A percentile compares a stretch with the other conserved stretches of the same genome.
Conservation (phyloP, 2,797 vertebrate species). For the Denticeps clupeoides region DNA sequence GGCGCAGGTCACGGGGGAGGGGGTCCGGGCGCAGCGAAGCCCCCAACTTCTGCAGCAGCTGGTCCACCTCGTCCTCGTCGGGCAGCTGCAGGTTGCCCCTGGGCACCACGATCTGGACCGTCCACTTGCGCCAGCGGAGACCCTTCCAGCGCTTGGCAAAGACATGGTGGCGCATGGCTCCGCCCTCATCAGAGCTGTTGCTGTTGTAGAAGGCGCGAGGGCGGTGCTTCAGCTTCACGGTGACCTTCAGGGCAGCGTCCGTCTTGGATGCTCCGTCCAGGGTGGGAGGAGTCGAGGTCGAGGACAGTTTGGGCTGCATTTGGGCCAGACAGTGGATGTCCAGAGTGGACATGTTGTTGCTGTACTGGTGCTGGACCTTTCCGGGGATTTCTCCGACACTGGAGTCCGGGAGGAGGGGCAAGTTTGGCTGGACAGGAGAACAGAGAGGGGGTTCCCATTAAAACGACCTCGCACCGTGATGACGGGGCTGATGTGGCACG, state of each 20-base stretch:
- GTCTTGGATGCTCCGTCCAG: conserved; percentile 40
- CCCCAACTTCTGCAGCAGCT: conserved; percentile 71
- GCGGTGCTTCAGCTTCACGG: conserved; percentile 81
- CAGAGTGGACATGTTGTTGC: conserved; percentile 80
- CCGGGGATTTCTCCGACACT: conserved; percentile 42
- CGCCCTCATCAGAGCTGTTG: not conserved
- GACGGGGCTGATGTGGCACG: too few species aligned
- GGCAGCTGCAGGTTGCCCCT: conserved; percentile 63
- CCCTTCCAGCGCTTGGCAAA: conserved; percentile 71
- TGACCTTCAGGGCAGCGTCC: conserved; percentile 81
- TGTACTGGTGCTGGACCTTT: conserved; percentile 75
- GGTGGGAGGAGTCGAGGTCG: conserved; percentile 63
- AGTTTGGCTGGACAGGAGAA: conserved; percentile 38
- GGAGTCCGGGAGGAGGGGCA: conserved; percentile 36
- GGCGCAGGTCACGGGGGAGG: conserved; percentile 72
- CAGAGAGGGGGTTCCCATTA: too few species aligned
- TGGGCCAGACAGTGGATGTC: conserved; percentile 78
- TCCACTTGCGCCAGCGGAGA: conserved; percentile 90
- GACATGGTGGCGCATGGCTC: conserved; percentile 26
- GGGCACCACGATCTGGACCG: conserved; percentile 72
- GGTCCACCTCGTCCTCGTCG: conserved; percentile 73
- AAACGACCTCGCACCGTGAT: too few species aligned
- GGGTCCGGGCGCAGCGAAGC: conserved; percentile 76
- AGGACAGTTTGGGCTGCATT: conserved; percentile 53
- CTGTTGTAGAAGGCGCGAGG: conserved; percentile 62